Evolutionary conservation across 92 coral and sea anemone genomes (phyloP).

Genomic region (Actinostola sp.): DNA sequence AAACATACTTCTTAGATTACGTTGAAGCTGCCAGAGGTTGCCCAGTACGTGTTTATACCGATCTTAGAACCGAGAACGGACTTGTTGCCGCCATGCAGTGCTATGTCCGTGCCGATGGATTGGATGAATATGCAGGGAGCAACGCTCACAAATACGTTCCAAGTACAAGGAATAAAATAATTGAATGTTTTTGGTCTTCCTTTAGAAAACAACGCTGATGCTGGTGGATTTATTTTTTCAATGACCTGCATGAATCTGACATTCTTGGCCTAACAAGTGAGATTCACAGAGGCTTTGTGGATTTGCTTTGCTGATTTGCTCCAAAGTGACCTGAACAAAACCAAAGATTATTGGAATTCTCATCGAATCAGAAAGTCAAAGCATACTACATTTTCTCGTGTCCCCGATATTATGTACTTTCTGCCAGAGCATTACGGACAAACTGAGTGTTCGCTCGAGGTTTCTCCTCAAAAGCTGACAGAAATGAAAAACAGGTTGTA

Average conservation of each 20-base stretch:
- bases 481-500: slow-evolving; percentile 57
- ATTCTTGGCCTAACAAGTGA: slow-evolving; percentile 56
- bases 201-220: slow-evolving; percentile 56
- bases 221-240: slow-evolving; percentile 74
- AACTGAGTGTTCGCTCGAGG: slow-evolving; percentile 45
- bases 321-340: slow-evolving; percentile 65
- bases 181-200: slow-evolving; percentile 69
- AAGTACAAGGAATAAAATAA: slow-evolving; percentile 68
- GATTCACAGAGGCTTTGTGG: slow-evolving; percentile 68
- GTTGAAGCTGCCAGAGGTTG: slow-evolving; percentile 64
- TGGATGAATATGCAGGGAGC: slow-evolving; percentile 59
- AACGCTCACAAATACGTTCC: slow-evolving; percentile 61
- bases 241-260: slow-evolving; percentile 60
- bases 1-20: slow-evolving; percentile 36
- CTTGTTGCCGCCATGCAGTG: slow-evolving; percentile 66
- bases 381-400: slow-evolving; percentile 56
- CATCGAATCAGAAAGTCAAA: slow-evolving; percentile 71
- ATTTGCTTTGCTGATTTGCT: slow-evolving; percentile 65
- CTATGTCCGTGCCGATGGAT: slow-evolving; percentile 61
- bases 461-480: slow-evolving; percentile 37
- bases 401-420: slow-evolving; percentile 68
- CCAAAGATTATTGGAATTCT: slow-evolving; percentile 66
- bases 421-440: slow-evolving; percentile 62
- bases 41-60: slow-evolving; percentile 55
- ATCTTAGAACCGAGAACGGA: slow-evolving; percentile 73